Evolutionary conservation across 2,797 vertebrate genomes (phyloP).

Genomic region (Girardinus metallicus): DNA sequence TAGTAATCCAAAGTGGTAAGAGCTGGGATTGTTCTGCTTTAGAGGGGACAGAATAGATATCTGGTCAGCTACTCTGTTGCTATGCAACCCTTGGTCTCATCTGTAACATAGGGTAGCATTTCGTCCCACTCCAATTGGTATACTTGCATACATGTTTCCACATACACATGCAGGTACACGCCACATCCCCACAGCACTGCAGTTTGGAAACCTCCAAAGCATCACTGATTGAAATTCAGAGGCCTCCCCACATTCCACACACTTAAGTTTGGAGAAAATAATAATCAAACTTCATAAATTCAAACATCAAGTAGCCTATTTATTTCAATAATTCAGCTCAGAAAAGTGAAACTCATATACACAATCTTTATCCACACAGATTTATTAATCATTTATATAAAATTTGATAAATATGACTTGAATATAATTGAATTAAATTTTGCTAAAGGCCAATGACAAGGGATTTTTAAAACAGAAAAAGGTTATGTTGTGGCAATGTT

Average conservation of each 20-base stretch:
- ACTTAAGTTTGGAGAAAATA: neutral
- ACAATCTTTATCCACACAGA: neutral
- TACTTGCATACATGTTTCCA: constrained; percentile 42
- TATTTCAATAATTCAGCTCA: neutral
- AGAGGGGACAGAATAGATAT: constrained; percentile 72
- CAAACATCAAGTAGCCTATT: neutral
- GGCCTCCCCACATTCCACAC: constrained; percentile 16
- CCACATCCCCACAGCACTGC: constrained; percentile 40
- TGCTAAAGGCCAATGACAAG: neutral
- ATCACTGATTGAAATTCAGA: constrained; percentile 34
- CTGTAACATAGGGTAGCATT: constrained; percentile 67
- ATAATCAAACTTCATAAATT: neutral
- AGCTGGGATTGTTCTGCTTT: constrained; percentile 64
- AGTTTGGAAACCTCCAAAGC: constrained; percentile 48
- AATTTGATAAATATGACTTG: neutral
- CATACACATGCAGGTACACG: constrained; percentile 13
- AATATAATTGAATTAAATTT: neutral
- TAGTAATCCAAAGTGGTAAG: constrained; percentile 53
- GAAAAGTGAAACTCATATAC: neutral
- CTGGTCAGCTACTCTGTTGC: constrained; percentile 84
- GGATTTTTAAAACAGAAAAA: neutral
- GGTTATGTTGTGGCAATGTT: neutral
- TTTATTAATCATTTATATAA: neutral
- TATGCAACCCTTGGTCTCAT: constrained; percentile 81
- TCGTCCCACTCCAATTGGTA: constrained; percentile 67